Evolutionary conservation across 2,888 invertebrate genomes (phyloP).

Genomic region (Coenonympha glycerion): DNA sequence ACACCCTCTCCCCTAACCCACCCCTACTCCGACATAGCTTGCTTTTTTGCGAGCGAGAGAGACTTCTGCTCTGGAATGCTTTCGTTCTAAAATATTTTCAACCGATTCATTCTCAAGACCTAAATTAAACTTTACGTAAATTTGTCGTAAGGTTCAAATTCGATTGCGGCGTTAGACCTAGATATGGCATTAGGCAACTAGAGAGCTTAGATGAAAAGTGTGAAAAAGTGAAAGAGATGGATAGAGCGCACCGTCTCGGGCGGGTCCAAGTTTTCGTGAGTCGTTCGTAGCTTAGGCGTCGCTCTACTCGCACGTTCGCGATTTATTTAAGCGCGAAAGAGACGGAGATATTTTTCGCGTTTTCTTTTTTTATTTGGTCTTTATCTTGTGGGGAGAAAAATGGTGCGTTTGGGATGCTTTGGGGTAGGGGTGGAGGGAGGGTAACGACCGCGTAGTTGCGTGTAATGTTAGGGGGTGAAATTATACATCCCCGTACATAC

Average conservation of each 20-base stretch:
- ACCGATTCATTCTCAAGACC: conserved; percentile 29
- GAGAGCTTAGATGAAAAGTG: conserved; percentile 63
- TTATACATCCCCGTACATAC: conserved; percentile 37
- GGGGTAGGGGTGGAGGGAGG: conserved; percentile 39
- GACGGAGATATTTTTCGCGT: conserved; percentile 69
- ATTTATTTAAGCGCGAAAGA: conserved; percentile 42
- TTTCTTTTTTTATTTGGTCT: conserved; percentile 76
- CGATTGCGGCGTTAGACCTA: not conserved
- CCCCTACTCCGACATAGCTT: conserved; percentile 46
- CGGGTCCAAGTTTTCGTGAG: conserved; percentile 75
- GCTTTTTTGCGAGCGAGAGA: conserved; percentile 76
- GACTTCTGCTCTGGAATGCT: conserved; percentile 68
- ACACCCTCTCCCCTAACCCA: conserved; percentile 45
- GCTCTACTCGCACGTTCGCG: conserved; percentile 51
- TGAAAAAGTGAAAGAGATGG: conserved; percentile 76
- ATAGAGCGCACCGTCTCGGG: conserved; percentile 74
- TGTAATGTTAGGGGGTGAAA: conserved; percentile 66
- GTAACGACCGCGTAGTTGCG: conserved; percentile 58
- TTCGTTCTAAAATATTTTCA: conserved; percentile 75
- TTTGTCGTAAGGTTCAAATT: conserved; percentile 29
- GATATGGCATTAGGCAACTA: conserved; percentile 34
- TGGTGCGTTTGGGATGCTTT: conserved; percentile 58
- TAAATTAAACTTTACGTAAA: conserved; percentile 22
- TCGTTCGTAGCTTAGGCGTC: conserved; percentile 71
- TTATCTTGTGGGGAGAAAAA: conserved; percentile 73